Percentiles rank a stretch among this genome's conserved stretches.
These are phyloP conservation scores for Cantharis nigra DNA, from an alignment of 2,888 invertebrate species.

Conservation along the genomic window DNA sequence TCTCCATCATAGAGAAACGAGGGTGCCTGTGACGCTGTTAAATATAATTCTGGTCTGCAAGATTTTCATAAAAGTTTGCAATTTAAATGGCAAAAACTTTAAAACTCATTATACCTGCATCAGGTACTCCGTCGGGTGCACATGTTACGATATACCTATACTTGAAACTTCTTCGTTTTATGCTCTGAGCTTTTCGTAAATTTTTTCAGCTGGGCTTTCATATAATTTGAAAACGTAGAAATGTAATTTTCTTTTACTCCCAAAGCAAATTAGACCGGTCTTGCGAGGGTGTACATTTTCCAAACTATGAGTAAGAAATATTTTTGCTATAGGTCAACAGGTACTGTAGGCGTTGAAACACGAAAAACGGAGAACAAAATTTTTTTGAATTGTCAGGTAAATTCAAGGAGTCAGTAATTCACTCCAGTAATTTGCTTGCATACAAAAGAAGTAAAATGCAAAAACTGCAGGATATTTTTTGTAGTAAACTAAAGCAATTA, in stretches of 20 bases:
- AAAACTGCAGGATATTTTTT: background rate
- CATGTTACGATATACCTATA: background rate
- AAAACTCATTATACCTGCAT: too few species aligned
- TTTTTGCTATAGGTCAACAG: background rate
- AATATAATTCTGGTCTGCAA: too few species aligned
- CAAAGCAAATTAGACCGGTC: too few species aligned
- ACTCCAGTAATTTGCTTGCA: background rate
- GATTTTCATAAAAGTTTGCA: too few species aligned
- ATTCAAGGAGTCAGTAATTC: background rate
- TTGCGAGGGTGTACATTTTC: too few species aligned
- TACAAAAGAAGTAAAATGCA: background rate
- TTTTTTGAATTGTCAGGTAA: background rate
- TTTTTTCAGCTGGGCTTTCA: background rate
- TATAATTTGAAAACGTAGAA: too few species aligned
- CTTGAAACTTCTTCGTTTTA: background rate
- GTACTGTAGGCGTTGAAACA: background rate
- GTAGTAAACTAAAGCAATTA: background rate
- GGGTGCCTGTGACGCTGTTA: too few species aligned
- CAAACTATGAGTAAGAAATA: too few species aligned
- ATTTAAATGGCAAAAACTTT: too few species aligned
- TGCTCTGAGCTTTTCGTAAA: background rate
- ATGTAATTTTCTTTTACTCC: too few species aligned
- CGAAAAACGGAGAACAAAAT: background rate
- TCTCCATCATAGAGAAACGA: too few species aligned
- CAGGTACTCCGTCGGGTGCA: background rate